Conservation (phyloP, 2,888 invertebrate species). For the Leptinotarsa peninsularis region DNA sequence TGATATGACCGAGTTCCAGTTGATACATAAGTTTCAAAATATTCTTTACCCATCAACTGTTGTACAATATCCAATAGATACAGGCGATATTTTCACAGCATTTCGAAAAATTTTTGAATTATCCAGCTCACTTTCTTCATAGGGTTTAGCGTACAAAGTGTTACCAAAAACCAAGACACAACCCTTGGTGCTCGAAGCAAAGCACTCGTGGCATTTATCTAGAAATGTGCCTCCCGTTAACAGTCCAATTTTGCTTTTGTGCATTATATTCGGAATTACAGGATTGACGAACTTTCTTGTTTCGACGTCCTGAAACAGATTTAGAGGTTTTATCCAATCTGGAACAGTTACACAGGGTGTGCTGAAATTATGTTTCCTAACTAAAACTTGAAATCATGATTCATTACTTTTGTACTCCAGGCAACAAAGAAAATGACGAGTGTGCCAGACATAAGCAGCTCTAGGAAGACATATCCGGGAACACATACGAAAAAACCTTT, state of each 20-base stretch:
- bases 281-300: conserved; percentile 43
- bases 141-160: conserved; percentile 65
- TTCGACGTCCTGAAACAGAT: conserved; percentile 41
- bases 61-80: conserved; percentile 67
- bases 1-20: too few species aligned
- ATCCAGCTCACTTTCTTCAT: conserved; percentile 55
- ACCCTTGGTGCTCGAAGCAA: conserved; percentile 69
- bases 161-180: conserved; percentile 69
- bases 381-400: too few species aligned
- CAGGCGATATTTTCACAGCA: conserved; percentile 65
- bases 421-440: too few species aligned
- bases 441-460: too few species aligned
- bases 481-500: too few species aligned
- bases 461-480: too few species aligned
- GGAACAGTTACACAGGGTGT: too few species aligned
- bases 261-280: conserved; percentile 61
- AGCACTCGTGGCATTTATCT: conserved; percentile 66
- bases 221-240: conserved; percentile 70
- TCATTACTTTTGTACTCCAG: too few species aligned
- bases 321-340: not conserved
- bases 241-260: conserved; percentile 65
- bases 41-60: conserved; percentile 68
- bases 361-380: too few species aligned
- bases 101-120: conserved; percentile 68
- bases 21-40: not conserved